Evolutionary conservation across 92 coral and sea anemone genomes (phyloP).

Genomic region (Porites lobata): DNA sequence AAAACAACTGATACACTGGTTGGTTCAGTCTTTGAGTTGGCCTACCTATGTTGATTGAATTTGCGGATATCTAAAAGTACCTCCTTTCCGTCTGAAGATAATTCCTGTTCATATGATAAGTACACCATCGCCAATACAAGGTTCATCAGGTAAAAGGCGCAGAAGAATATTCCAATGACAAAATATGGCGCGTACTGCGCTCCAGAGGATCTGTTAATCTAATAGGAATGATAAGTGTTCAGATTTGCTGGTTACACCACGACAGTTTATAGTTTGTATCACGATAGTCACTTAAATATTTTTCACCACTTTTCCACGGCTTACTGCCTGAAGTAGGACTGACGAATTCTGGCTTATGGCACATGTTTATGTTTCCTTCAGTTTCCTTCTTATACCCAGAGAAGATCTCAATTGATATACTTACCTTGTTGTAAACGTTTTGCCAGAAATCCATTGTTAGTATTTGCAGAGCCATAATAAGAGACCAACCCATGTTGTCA

Average conservation of each 20-base stretch:
- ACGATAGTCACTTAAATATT: too few species aligned
- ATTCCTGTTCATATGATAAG: constrained; percentile 89
- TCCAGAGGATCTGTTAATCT: constrained; percentile 91
- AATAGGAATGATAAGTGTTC: background rate
- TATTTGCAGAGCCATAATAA: constrained; percentile 88
- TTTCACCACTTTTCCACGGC: too few species aligned
- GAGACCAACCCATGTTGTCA: constrained; percentile 91
- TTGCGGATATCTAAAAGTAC: constrained; percentile 29
- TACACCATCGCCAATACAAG: constrained; percentile 94
- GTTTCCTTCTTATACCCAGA: background rate
- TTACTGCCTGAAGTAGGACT: too few species aligned
- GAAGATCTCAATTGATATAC: background rate
- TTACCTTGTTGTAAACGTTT: constrained; percentile 87
- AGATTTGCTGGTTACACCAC: too few species aligned
- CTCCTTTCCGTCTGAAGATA: constrained; percentile 77
- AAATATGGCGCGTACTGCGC: constrained; percentile 83
- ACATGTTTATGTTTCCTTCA: background rate
- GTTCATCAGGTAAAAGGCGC: constrained; percentile 92
- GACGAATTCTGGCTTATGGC: too few species aligned
- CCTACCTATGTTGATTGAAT: too few species aligned
- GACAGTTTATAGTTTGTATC: too few species aligned
- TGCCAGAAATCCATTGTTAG: constrained; percentile 94
- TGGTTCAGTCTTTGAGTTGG: too few species aligned
- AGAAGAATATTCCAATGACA: constrained; percentile 85
- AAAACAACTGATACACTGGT: too few species aligned